These are phyloP conservation scores for Elanus axillaris DNA, from an alignment of 2,113 vertebrate species.

Conservation along the genomic window DNA sequence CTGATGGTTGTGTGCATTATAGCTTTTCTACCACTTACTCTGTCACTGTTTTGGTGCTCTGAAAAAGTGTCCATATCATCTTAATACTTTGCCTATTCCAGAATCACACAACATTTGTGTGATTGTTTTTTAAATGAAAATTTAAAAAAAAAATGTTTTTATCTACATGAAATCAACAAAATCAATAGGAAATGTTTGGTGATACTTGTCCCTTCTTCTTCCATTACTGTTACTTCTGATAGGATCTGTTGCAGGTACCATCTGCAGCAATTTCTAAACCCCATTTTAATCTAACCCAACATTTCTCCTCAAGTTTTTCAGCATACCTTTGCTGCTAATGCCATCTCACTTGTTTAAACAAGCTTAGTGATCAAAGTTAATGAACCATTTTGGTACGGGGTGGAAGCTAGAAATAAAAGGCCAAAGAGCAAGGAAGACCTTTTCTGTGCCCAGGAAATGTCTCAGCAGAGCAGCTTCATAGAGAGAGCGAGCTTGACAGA, in stretches of 20 bases:
- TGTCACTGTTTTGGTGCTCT: background rate
- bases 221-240: background rate
- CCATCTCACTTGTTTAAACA: conserved; percentile 42
- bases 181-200: background rate
- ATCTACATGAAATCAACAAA: background rate
- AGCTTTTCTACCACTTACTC: background rate
- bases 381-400: conserved; percentile 1
- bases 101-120: background rate
- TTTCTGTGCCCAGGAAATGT: background rate
- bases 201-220: background rate
- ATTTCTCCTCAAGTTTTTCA: background rate
- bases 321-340: background rate
- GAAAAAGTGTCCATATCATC: background rate
- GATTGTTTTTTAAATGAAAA: too few species aligned
- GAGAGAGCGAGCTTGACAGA: background rate
- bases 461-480: background rate
- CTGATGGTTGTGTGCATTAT: background rate
- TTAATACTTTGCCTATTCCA: background rate
- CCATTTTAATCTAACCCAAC: background rate
- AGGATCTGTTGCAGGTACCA: background rate
- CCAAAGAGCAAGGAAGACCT: background rate
- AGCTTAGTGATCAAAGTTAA: conserved; percentile 31
- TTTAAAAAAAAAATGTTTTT: background rate
- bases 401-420: background rate
- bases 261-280: background rate